Evolutionary conservation across 2,797 vertebrate species (phyloP).

Genomic region (Poecilia velifera): DNA sequence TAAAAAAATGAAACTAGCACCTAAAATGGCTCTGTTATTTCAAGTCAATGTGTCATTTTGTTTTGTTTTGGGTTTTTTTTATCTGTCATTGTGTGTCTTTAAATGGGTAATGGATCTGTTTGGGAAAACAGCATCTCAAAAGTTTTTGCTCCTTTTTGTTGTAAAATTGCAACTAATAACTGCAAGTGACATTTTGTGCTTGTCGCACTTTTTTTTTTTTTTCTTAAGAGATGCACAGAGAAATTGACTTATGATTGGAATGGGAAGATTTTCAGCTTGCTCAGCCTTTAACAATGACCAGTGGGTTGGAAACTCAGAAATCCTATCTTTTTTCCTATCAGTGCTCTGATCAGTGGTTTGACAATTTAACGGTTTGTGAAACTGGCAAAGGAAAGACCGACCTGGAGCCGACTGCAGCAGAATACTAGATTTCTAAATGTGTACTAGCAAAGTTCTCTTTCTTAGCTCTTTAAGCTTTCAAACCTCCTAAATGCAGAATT

Average conservation of each 20-base stretch:
- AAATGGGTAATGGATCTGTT: not conserved
- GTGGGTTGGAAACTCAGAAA: not conserved
- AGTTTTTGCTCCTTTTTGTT: constrained; percentile 28
- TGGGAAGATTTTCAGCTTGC: not conserved
- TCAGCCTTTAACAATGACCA: not conserved
- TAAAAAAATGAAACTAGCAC: not conserved
- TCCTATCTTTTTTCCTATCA: not conserved
- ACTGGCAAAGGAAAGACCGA: not conserved
- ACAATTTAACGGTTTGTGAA: not conserved
- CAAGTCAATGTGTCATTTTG: not conserved
- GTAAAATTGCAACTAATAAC: not conserved
- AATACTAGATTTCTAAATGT: not conserved
- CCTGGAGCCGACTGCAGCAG: not conserved
- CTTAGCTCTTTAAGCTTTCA: not conserved
- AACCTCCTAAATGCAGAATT: not conserved
- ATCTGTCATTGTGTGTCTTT: not conserved
- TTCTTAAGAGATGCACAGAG: not conserved
- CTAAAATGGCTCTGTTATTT: not conserved
- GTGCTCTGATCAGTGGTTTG: not conserved
- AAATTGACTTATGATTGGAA: not conserved
- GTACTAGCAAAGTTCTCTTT: not conserved
- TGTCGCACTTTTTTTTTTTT: not conserved
- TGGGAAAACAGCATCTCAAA: constrained; percentile 25
- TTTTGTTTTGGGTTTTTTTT: not conserved
- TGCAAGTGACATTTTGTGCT: constrained; percentile 20